Evolutionary conservation across 2,888 invertebrate genomes (phyloP).

Genomic region (Gisinianus flammeolus): DNA sequence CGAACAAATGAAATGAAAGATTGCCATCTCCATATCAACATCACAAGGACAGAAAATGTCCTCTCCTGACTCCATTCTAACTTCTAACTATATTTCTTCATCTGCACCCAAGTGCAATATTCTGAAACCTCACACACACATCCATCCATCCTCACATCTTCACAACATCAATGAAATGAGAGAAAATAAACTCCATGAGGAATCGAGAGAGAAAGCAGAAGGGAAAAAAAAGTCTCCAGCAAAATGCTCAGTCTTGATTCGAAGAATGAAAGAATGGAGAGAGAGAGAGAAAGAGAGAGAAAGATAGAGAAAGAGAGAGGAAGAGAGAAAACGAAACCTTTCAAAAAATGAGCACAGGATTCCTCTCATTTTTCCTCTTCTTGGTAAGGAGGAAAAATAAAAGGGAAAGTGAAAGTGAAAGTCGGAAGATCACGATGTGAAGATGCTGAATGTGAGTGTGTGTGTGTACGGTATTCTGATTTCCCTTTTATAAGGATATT

Average conservation of each 20-base stretch:
- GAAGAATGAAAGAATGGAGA: neutral
- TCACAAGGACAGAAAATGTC: neutral
- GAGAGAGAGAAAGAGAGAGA: slow-evolving; percentile 5
- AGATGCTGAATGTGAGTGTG: neutral
- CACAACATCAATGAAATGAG: too few species aligned
- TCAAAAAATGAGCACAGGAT: too few species aligned
- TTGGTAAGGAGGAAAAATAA: neutral
- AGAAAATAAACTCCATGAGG: neutral
- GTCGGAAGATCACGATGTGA: too few species aligned
- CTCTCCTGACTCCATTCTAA: too few species aligned
- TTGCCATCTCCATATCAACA: neutral
- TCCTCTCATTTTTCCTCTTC: neutral
- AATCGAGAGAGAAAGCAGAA: neutral
- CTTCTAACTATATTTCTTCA: too few species aligned
- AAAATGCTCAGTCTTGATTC: neutral
- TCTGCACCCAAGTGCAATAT: too few species aligned
- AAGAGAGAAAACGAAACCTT: neutral
- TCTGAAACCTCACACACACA: too few species aligned
- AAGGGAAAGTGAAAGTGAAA: neutral
- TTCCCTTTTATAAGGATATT: too few species aligned
- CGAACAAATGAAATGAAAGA: neutral
- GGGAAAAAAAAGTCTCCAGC: neutral
- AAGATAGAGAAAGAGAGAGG: neutral
- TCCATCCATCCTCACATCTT: too few species aligned
- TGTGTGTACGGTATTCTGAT: neutral